Evolutionary conservation across 2,797 vertebrate genomes (phyloP).

Genomic region (Percopsis omiscomaycus): DNA sequence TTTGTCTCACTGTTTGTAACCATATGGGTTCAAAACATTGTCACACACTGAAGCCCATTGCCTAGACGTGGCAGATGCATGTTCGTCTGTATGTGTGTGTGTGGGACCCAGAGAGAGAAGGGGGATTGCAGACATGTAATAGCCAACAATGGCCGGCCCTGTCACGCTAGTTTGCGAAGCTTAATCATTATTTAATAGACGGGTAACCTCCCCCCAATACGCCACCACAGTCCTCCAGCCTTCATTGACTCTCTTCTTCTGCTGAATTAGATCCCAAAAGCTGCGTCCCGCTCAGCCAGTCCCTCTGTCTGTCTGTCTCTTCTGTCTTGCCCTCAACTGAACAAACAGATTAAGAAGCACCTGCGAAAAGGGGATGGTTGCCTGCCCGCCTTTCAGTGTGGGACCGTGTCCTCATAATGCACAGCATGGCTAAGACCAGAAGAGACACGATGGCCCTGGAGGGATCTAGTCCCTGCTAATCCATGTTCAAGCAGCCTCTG

Average conservation of each 20-base stretch:
- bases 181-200: conserved; percentile 85
- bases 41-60: conserved; percentile 57
- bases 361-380: conserved; percentile 54
- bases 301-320: conserved; percentile 27
- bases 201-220: conserved; percentile 63
- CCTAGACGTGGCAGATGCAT: conserved; percentile 73
- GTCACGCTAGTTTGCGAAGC: conserved; percentile 79
- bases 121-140: conserved; percentile 69
- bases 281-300: conserved; percentile 60
- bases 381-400: conserved; percentile 35
- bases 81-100: conserved; percentile 60
- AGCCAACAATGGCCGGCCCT: conserved; percentile 74
- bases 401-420: conserved; percentile 51
- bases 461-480: conserved; percentile 70
- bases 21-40: conserved; percentile 68
- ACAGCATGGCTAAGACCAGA: conserved; percentile 64
- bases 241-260: conserved; percentile 74
- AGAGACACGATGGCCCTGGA: conserved; percentile 70
- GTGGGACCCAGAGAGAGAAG: conserved; percentile 54
- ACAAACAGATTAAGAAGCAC: conserved; percentile 77
- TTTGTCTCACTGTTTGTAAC: conserved; percentile 32
- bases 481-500: conserved; percentile 73
- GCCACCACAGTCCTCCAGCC: conserved; percentile 56
- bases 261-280: conserved; percentile 72
- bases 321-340: conserved; percentile 62